Evolutionary conservation across 2,113 vertebrate species (phyloP).

Genomic region (Lonchura striata): DNA sequence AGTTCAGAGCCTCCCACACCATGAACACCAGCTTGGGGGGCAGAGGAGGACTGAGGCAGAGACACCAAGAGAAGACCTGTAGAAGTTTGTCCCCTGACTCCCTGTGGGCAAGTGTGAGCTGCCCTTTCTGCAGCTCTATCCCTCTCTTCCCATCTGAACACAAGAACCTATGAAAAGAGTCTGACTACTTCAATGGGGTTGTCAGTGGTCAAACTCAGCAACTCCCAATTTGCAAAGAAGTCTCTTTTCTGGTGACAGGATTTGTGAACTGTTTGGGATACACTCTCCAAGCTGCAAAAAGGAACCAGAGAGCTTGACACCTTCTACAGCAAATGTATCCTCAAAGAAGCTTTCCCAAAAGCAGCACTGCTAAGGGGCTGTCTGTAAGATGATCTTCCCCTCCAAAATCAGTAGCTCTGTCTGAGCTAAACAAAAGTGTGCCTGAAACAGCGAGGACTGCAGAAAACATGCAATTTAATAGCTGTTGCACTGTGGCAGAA

Average conservation of each 20-base stretch:
- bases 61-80: not conserved
- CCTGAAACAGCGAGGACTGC: not conserved
- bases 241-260: not conserved
- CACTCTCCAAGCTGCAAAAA: not conserved
- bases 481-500: not conserved
- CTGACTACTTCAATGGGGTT: not conserved
- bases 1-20: not conserved
- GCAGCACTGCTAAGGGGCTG: not conserved
- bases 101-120: not conserved
- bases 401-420: not conserved
- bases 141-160: not conserved
- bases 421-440: not conserved
- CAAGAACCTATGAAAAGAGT: not conserved
- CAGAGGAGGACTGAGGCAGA: not conserved
- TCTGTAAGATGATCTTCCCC: not conserved
- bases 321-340: not conserved
- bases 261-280: not conserved
- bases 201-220: not conserved
- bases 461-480: not conserved
- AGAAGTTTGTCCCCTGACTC: not conserved
- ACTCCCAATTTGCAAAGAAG: not conserved
- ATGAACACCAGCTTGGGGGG: not conserved
- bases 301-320: not conserved
- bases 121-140: not conserved
- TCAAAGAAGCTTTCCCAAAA: not conserved